Percentiles rank a stretch among this genome's conserved stretches.
Conservation (phyloP, 2,113 vertebrate species). For the Dolichotis patagonum region DNA sequence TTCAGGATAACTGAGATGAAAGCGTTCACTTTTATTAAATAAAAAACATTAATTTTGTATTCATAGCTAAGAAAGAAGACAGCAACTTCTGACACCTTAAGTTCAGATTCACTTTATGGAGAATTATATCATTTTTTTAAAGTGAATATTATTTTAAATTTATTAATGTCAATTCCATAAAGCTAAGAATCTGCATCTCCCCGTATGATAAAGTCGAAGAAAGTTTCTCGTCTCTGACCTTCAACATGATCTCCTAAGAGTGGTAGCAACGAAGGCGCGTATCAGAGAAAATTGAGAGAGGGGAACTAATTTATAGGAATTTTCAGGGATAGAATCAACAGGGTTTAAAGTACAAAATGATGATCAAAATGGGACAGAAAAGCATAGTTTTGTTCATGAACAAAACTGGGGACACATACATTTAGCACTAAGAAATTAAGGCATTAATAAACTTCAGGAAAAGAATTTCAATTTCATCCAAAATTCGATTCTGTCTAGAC, state of each 20-base stretch:
- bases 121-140: constrained; percentile 61
- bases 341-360: background rate
- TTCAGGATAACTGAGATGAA: background rate
- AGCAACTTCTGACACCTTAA: constrained; percentile 38
- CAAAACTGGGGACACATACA: background rate
- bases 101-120: constrained; percentile 28
- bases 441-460: constrained; percentile 52
- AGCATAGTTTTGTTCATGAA: background rate
- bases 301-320: background rate
- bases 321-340: constrained; percentile 22
- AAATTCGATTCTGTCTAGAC: constrained; percentile 74
- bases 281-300: background rate
- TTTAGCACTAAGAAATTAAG: constrained; percentile 47
- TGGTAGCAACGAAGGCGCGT: background rate
- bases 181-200: constrained; percentile 45
- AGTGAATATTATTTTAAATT: constrained; percentile 66
- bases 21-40: constrained; percentile 5
- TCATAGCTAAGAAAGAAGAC: constrained; percentile 2
- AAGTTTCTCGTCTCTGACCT: constrained; percentile 47
- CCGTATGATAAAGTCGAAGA: constrained; percentile 42
- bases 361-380: background rate
- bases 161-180: too few relatives aligned
- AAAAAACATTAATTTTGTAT: constrained; percentile 1
- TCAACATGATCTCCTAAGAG: constrained; percentile 39
- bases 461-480: constrained; percentile 62